Evolutionary conservation across 2,797 vertebrate genomes (phyloP).

Genomic region (Rhabdophis nuchalis): DNA sequence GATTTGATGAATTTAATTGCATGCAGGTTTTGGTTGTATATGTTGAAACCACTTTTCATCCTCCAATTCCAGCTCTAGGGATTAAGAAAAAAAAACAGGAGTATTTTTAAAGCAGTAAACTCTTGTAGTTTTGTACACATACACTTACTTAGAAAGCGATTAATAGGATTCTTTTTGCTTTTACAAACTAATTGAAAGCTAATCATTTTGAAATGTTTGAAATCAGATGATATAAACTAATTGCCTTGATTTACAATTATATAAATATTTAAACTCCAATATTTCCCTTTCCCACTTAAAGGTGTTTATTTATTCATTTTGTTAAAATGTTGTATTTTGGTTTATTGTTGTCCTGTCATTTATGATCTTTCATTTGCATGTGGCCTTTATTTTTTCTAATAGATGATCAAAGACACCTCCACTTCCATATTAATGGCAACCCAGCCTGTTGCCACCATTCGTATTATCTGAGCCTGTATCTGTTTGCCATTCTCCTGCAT

Average conservation of each 20-base stretch:
- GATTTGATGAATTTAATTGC: conserved; percentile 62
- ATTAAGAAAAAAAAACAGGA: conserved; percentile 47
- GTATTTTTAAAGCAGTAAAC: conserved; percentile 43
- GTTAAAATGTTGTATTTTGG: conserved; percentile 43
- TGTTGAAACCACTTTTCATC: conserved; percentile 7
- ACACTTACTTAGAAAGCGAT: conserved; percentile 20
- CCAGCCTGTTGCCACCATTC: not conserved
- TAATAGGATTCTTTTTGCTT: conserved; percentile 29
- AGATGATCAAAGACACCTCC: not conserved
- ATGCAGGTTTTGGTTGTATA: conserved; percentile 48
- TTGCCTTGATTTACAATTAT: conserved; percentile 47
- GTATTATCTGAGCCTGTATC: not conserved
- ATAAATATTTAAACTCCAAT: conserved; percentile 38
- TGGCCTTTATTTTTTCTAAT: not conserved
- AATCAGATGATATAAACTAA: conserved; percentile 44
- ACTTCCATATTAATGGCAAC: not conserved
- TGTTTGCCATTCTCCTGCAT: not conserved
- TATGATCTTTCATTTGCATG: not conserved
- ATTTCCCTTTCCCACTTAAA: conserved; percentile 45
- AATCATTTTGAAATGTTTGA: conserved; percentile 55
- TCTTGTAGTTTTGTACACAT: not conserved
- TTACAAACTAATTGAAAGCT: conserved; percentile 54
- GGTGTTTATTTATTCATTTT: conserved; percentile 52
- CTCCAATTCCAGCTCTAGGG: conserved; percentile 25
- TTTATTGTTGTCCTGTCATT: conserved; percentile 41